Evolutionary conservation across 2,888 invertebrate genomes (phyloP).

Genomic region (Lasioglossum figueresi): DNA sequence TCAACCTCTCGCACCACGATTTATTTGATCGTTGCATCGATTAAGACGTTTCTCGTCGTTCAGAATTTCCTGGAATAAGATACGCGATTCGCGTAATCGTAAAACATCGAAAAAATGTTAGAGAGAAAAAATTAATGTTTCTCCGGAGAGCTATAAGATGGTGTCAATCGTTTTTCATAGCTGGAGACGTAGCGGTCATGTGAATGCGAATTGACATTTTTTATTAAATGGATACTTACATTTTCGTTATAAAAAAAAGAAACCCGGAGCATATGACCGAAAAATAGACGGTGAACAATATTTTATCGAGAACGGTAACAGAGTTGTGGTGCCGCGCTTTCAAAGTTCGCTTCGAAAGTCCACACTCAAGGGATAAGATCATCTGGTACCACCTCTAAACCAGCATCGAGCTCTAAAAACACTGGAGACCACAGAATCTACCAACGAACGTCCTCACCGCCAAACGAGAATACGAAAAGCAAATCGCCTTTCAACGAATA

Average conservation of each 20-base stretch:
- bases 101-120: too few species aligned
- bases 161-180: too few species aligned
- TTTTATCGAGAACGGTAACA: background rate
- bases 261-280: too few species aligned
- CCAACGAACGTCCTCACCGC: too few species aligned
- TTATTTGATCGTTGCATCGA: background rate
- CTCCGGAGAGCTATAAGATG: too few species aligned
- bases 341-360: background rate
- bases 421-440: background rate
- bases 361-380: background rate
- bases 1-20: background rate
- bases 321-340: background rate
- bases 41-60: background rate
- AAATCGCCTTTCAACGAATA: background rate
- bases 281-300: too few species aligned
- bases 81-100: too few species aligned
- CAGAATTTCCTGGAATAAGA: background rate
- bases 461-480: background rate
- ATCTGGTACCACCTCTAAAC: background rate
- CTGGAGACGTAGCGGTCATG: too few species aligned
- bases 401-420: background rate
- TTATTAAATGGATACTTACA: too few species aligned
- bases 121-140: too few species aligned
- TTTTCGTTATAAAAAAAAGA: too few species aligned
- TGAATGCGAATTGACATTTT: too few species aligned